A percentile compares a stretch with the other conserved stretches of the same genome.
phyloP scores from a whole-genome alignment of 1,140 invertebrate genomes.

The Pseudomyrmex cubaensis region DNA sequence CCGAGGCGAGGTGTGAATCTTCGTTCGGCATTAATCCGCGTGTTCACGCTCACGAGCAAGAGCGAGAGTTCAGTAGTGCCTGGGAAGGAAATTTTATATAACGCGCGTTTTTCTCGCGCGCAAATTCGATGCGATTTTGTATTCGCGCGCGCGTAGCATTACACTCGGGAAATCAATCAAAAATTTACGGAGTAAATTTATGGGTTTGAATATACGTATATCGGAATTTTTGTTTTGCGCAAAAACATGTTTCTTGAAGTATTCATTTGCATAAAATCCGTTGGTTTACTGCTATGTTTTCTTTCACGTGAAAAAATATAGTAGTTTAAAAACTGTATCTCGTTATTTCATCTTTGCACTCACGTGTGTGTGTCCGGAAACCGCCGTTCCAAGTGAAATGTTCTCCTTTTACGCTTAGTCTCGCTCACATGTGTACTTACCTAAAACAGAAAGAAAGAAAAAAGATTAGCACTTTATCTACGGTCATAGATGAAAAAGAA shows the following conservation, averaged over 20 bases:
- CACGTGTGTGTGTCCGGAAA: conserved; percentile 33
- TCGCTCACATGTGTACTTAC: conserved; percentile 68
- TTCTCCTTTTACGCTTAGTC: too few relatives aligned
- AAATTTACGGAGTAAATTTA: too few relatives aligned
- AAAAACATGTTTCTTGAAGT: background rate
- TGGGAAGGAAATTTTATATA: conserved; percentile 16
- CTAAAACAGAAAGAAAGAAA: conserved; percentile 72
- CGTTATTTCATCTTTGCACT: conserved; percentile 50
- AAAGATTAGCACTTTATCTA: conserved; percentile 62
- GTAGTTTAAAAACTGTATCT: conserved; percentile 9
- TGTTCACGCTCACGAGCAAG: conserved; percentile 26
- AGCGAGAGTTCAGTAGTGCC: background rate
- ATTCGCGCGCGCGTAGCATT: background rate
- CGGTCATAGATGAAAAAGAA: conserved; percentile 36
- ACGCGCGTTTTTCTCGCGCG: background rate
- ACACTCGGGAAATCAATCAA: too few relatives aligned
- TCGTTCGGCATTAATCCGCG: conserved; percentile 41
- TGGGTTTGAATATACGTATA: too few relatives aligned
- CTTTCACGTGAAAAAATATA: too few relatives aligned
- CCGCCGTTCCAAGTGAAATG: too few relatives aligned
- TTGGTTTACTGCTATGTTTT: too few relatives aligned
- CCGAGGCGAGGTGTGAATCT: conserved; percentile 38
- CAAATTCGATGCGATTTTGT: background rate
- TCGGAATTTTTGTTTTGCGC: too few relatives aligned
- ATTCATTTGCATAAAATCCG: background rate